A percentile compares a stretch with the other conserved stretches of the same genome.
These are phyloP conservation scores for Dermolepida albohirtum DNA, from an alignment of 2,888 invertebrate genomes.

Conservation along the genomic window DNA sequence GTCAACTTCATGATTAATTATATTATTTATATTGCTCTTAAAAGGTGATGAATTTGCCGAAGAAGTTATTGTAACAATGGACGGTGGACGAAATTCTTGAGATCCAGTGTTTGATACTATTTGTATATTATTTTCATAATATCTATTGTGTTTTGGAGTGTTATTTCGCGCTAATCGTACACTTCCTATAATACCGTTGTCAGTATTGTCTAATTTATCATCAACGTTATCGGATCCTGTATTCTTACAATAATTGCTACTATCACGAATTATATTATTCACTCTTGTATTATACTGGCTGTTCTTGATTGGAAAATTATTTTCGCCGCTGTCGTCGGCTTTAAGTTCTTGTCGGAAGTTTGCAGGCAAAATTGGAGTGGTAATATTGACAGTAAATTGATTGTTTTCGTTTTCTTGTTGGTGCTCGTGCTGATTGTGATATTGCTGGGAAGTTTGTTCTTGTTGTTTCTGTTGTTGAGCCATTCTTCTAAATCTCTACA, in stretches of 20 bases:
- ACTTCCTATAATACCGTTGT: too few species aligned
- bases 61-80: background rate
- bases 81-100: too few species aligned
- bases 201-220: too few species aligned
- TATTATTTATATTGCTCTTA: constrained; percentile 8
- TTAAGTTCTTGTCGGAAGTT: constrained; percentile 1
- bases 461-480: constrained; percentile 52
- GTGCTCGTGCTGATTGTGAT: constrained; percentile 19
- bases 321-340: background rate
- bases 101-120: too few species aligned
- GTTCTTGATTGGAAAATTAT: background rate
- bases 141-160: constrained; percentile 8
- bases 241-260: constrained; percentile 25
- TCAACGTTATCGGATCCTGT: constrained; percentile 8
- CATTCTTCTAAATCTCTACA: constrained; percentile 66
- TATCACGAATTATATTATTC: background rate
- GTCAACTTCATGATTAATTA: background rate
- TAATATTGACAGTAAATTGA: constrained; percentile 31
- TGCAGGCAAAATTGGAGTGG: constrained; percentile 39
- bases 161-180: constrained; percentile 9
- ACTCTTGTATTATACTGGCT: background rate
- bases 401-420: constrained; percentile 32
- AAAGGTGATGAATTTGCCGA: constrained; percentile 33
- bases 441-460: constrained; percentile 8
- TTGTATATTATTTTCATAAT: constrained; percentile 20